Evolutionary conservation across 2,113 vertebrate genomes (phyloP).

Genomic region (Colaptes auratus): DNA sequence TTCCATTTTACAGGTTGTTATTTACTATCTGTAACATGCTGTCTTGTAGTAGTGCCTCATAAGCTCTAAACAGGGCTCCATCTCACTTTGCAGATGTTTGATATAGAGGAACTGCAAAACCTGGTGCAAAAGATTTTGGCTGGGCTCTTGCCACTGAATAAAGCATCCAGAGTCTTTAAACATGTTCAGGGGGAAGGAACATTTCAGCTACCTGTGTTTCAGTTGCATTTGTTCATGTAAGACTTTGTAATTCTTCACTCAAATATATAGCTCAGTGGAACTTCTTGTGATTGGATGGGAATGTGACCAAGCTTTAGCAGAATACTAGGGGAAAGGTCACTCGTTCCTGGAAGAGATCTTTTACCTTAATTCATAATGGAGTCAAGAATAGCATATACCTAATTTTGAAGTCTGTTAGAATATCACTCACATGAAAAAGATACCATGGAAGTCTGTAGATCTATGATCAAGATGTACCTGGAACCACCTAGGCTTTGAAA

Average conservation of each 20-base stretch:
- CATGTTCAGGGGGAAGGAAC: neutral
- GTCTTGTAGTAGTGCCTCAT: neutral
- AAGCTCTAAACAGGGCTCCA: neutral
- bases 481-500: neutral
- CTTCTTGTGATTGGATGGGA: neutral
- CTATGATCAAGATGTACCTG: neutral
- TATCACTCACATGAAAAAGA: neutral
- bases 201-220: neutral
- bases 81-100: neutral
- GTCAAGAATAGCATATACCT: neutral
- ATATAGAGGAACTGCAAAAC: neutral
- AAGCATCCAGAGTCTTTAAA: neutral
- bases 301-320: neutral
- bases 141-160: neutral
- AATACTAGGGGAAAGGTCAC: neutral
- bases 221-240: neutral
- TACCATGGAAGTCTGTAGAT: neutral
- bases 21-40: neutral
- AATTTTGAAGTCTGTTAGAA: neutral
- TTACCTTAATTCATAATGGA: neutral
- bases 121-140: neutral
- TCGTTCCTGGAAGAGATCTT: neutral
- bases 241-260: neutral
- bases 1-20: neutral
- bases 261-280: neutral